These are phyloP conservation scores for Elachura formosa DNA, from an alignment of 2,113 vertebrate genomes.

Conservation along the genomic window DNA sequence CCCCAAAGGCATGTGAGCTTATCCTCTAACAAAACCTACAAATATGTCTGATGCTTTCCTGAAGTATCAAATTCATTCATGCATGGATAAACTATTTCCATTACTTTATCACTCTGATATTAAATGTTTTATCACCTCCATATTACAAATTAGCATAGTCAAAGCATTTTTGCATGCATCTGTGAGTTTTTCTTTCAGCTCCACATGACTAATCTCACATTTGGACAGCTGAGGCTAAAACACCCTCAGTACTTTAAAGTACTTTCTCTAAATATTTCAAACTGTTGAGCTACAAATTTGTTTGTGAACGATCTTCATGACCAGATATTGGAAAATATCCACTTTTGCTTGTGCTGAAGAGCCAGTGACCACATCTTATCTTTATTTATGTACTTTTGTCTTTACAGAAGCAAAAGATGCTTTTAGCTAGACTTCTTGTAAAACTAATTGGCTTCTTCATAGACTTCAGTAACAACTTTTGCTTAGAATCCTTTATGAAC, in stretches of 20 bases:
- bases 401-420: neutral
- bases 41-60: neutral
- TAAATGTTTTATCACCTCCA: neutral
- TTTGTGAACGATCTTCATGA: neutral
- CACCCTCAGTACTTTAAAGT: neutral
- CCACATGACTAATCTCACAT: neutral
- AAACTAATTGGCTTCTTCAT: neutral
- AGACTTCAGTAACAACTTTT: neutral
- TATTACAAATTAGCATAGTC: neutral
- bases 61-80: neutral
- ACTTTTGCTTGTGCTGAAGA: neutral
- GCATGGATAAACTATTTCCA: neutral
- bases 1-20: neutral
- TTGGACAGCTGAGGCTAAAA: neutral
- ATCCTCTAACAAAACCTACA: neutral
- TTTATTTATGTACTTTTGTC: neutral
- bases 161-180: neutral
- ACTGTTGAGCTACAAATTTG: neutral
- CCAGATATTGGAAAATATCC: neutral
- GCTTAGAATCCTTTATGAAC: neutral
- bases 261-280: neutral
- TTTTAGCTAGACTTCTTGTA: neutral
- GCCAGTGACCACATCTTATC: neutral
- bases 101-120: neutral
- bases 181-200: neutral